Evolutionary conservation across 2,888 invertebrate genomes (phyloP), one percentile per base, ranked within the genome.

Genomic region (Pseudococcus jackbeardsleyi): DNA sequence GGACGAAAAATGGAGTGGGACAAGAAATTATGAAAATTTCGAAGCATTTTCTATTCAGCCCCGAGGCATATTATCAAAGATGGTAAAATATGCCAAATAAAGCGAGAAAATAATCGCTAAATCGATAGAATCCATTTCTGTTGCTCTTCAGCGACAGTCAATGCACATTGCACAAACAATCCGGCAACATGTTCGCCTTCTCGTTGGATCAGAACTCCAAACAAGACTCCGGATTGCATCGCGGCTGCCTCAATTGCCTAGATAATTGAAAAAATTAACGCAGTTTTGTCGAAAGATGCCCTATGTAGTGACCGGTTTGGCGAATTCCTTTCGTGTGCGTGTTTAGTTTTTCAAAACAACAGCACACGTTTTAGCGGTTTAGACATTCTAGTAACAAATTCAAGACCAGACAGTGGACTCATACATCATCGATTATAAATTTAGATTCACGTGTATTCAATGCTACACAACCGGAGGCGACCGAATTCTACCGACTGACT

Each of bases 371-470:
- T 77, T 39, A 77, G 39, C 42, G 77, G 42, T 77, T 77, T 22
- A 77, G 54, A 77, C 77, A 26, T 77, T 72, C 15, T 42, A 54
- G 42, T 17, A 77, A 77, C 77, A 77, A 77, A 77, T 77, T 42
- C 77, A 77, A 77, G 42, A 77, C 77, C 42, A 77, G 77, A 77
- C 77, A 42, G 42, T 42, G 77, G 77, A 77, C 77, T 77, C 77
- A 17, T 77, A 77, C 77, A 77, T 77, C 77, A 77, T 42, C 42
- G 77, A 77, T 77, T 77, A 77, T 77, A 77, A 77, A 77, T 42
- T 77, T 77, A 77, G 77, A 77, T 77, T 77, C 77, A 77, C 77
- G 77, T 77, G 77, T 77, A 77, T 77, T 77, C 77, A 77, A 77
- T 77, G 77, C 39, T 77, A 77, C 77, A 77, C 4, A 77, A 77